A percentile compares a stretch with the other conserved stretches of the same genome.
phyloP scores from a whole-genome alignment of 2,888 invertebrate genomes.

The Dryadula phaetusa region DNA sequence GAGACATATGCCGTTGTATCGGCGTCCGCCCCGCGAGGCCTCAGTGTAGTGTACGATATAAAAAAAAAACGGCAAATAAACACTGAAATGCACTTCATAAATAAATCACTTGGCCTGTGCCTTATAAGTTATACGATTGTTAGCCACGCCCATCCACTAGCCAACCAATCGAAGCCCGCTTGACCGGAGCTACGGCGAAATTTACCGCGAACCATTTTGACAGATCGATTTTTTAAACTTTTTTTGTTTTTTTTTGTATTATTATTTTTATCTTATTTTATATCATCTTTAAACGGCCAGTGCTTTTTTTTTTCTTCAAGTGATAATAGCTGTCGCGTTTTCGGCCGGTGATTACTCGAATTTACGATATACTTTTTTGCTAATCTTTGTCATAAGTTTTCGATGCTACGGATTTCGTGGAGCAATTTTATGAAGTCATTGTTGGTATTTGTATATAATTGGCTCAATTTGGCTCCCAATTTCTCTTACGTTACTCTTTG shows the following conservation, averaged over 20 bases:
- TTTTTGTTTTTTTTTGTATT: slow-evolving; percentile 56
- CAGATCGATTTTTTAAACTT: slow-evolving; percentile 77
- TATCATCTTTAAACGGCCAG: slow-evolving; percentile 44
- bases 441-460: slow-evolving; percentile 42
- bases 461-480: slow-evolving; percentile 18
- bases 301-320: slow-evolving; percentile 66
- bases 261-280: slow-evolving; percentile 2
- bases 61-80: slow-evolving; percentile 50
- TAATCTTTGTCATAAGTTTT: slow-evolving; percentile 57
- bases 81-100: slow-evolving; percentile 77
- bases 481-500: too few species aligned
- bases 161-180: slow-evolving; percentile 63
- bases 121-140: slow-evolving; percentile 67
- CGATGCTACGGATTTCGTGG: slow-evolving; percentile 32
- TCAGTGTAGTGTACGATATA: slow-evolving; percentile 56
- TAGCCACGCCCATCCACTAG: slow-evolving; percentile 67
- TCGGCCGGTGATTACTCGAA: slow-evolving; percentile 69
- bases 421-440: slow-evolving; percentile 48
- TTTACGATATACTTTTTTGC: slow-evolving; percentile 74
- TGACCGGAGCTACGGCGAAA: slow-evolving; percentile 66
- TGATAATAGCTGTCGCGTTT: slow-evolving; percentile 70
- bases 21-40: slow-evolving; percentile 60
- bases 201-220: slow-evolving; percentile 81
- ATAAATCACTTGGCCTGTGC: slow-evolving; percentile 71
- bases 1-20: slow-evolving; percentile 50